Base-by-base conservation (phyloP, 2,113 vertebrate species). In the Macquaria australasica region DNA sequence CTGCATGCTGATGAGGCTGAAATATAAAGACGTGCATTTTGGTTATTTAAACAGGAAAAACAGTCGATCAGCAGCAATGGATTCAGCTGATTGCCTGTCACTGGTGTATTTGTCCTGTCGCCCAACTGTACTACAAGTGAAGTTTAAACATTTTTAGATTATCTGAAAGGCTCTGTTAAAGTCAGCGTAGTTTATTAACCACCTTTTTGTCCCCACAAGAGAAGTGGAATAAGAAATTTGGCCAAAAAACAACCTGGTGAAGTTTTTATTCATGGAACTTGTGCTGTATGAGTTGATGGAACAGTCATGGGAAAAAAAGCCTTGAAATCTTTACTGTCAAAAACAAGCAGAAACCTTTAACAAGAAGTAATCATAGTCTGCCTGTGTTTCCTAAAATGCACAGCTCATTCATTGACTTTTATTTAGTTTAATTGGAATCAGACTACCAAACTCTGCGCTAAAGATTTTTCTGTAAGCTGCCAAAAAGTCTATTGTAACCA, bases 341-440 rank as follows among this genome's bases (percentile, higher is more conserved):
- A 53, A 69, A 56, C 41, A 20, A 51, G 31, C 41, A 60, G 43
- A 66, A 48, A 83, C n/a, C 34, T 55, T 73, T 20, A 76, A 77
- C 55, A 67, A 69, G 71, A 51, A 34, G 15, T 55, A 79, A 56
- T 60, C 43, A 50, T 64, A 84, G 73, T 77, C 56, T 64, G n/a
- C 18, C 48, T 25, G 41, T 64, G n/a, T 64, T 53, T 78, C 69
- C 37, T 53, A 64, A 79, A 64, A 21, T 16, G 41, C 62, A 21
- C 55, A n/a, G 43, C 68, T 63, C 56, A 58, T 66, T 88, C 39
- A 62, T 34, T 53, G 58, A 76, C 70, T 82, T 82, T 70, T 39
- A 75, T 76, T 82, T n/a, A 37, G 60, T 37, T 71, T 81, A 88
- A 78, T 59, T 87, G 45, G 84, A 82, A 77, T 83, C 79, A 82